Base-by-base conservation (phyloP, 2,797 vertebrate genomes). In the Pitangus sulphuratus region DNA sequence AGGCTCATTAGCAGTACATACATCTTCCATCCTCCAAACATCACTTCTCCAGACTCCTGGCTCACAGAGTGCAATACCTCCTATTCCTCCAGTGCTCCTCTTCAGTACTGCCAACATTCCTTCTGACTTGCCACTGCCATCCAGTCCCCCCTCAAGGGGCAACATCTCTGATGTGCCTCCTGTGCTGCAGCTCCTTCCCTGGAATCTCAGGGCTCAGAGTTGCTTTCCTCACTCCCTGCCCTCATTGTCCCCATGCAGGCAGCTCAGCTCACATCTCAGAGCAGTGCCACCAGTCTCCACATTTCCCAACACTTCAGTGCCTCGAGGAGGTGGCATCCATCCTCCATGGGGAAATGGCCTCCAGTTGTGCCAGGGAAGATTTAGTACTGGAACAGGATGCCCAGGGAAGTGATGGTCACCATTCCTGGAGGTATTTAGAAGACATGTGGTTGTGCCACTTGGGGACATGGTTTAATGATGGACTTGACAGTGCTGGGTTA, bases 251-350 rank as follows among this genome's bases (percentile, higher is more conserved):
- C 37, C 44, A 18, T 2, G 1, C 22, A 65, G n/a, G 12, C 1
- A 1, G 51, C 15, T 25, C 51, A 51, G 30, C 15, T 82, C 14
- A 2, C 3, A 1, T 51, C 57, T 60, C 70, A 35, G 39, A 65
- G 47, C n/a, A 1, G 20, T 21, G 28, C 40, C 66, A 71, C 40
- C 4, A 0, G 0, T 17, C 40, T 48, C 48, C 33, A 42, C 0
- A 0, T 26, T 45, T 24, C 56, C 56, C 11, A 2, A n/a, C 30
- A 8, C 68, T 48, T n/a, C 71, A 39, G 1, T 4, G 9, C 11
- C 25, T 48, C 37, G 12, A 37, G 20, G 51, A 70, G 16, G 12
- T 7, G 15, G 8, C 68, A 68, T 30, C 17, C 53, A n/a, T 50
- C 12, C 65, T 60, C 31, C 47, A 54, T 6, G 22, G 16, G 31